These are phyloP conservation scores for Therioaphis trifolii DNA, from an alignment of 2,888 invertebrate genomes.

Conservation along the genomic window DNA sequence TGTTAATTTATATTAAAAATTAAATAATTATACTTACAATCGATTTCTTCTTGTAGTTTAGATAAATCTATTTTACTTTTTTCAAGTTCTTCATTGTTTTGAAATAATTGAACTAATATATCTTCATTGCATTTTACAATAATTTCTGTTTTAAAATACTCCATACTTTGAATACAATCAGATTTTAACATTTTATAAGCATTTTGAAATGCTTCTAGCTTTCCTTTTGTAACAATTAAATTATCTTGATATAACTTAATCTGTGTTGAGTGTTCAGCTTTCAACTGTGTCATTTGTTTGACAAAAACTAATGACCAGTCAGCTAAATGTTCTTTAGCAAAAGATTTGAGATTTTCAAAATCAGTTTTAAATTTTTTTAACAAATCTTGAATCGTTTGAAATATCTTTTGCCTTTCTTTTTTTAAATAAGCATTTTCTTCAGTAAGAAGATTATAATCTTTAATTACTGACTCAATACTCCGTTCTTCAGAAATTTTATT, in stretches of 20 bases:
- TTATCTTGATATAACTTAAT: conserved; percentile 33
- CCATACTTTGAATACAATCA: conserved; percentile 28
- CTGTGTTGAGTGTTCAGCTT: conserved; percentile 10
- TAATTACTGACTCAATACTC: conserved; percentile 57
- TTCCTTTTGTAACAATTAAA: conserved; percentile 27
- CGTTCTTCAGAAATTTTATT: conserved; percentile 59
- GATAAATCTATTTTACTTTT: conserved; percentile 3
- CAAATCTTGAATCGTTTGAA: conserved; percentile 20
- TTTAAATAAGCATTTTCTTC: conserved; percentile 63
- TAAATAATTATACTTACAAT: conserved; percentile 22
- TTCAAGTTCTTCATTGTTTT: conserved; percentile 42
- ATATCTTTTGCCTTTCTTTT: conserved; percentile 60
- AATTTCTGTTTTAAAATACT: conserved; percentile 45
- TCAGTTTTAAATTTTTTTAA: conserved; percentile 46
- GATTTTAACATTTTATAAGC: conserved; percentile 32
- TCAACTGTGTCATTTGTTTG: conserved; percentile 20
- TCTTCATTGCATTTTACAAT: conserved; percentile 41
- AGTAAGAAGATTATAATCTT: conserved; percentile 51
- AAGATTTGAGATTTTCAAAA: conserved; percentile 24
- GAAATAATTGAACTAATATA: not conserved
- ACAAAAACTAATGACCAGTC: conserved; percentile 33
- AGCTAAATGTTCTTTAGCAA: conserved; percentile 13
- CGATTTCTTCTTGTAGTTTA: conserved; percentile 43
- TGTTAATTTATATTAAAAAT: not conserved
- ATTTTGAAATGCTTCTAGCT: conserved; percentile 16